Percentiles rank a stretch among this genome's conserved stretches.
Conservation (phyloP, 2,113 vertebrate species). For the Melospiza melodia region DNA sequence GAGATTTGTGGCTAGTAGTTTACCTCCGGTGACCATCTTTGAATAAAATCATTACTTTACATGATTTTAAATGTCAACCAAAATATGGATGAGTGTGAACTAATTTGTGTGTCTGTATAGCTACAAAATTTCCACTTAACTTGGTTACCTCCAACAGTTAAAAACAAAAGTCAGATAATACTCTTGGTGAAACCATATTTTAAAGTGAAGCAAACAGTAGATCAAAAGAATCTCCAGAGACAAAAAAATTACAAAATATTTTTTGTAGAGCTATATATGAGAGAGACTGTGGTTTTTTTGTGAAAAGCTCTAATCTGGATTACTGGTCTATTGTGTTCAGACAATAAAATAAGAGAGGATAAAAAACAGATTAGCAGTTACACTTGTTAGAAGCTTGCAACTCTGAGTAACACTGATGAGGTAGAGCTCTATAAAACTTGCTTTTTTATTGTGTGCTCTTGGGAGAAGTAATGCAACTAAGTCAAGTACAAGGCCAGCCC, state of each 20-base stretch:
- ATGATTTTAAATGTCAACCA: not conserved
- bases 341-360: not conserved
- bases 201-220: not conserved
- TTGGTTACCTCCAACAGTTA: not conserved
- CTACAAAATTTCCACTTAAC: not conserved
- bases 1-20: not conserved
- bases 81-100: not conserved
- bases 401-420: not conserved
- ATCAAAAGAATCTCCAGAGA: not conserved
- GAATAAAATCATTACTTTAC: not conserved
- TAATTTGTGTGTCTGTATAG: not conserved
- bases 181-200: not conserved
- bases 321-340: not conserved
- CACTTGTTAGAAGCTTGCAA: not conserved
- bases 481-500: not conserved
- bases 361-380: not conserved
- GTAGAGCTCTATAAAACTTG: not conserved
- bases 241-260: not conserved
- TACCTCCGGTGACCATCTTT: not conserved
- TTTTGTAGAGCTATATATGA: not conserved
- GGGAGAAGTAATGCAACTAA: not conserved
- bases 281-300: not conserved
- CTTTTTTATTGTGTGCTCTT: not conserved
- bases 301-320: not conserved
- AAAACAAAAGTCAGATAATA: not conserved